These are phyloP conservation scores for Bubo blakistoni DNA, from an alignment of 2,113 vertebrate species.

Conservation along the genomic window DNA sequence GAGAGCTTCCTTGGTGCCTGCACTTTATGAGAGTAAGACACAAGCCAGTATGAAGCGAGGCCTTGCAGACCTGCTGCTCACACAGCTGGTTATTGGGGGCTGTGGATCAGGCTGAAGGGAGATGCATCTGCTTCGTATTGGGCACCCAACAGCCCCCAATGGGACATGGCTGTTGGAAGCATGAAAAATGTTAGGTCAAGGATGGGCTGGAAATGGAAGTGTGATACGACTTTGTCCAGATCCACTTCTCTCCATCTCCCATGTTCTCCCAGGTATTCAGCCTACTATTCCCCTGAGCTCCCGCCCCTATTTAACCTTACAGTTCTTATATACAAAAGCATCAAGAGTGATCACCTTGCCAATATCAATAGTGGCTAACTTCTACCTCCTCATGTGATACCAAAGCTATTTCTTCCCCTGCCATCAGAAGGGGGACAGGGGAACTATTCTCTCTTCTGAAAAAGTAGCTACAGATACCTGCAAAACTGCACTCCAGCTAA, in stretches of 20 bases:
- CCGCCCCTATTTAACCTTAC: not conserved
- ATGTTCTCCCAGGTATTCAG: not conserved
- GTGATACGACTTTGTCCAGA: not conserved
- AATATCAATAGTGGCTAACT: not conserved
- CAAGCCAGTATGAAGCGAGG: accelerated
- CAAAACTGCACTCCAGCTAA: not conserved
- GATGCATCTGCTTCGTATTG: not conserved
- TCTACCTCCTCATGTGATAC: not conserved
- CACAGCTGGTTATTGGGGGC: not conserved
- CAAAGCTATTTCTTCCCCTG: not conserved
- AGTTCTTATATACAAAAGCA: not conserved
- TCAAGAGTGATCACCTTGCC: not conserved
- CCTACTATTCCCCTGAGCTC: not conserved
- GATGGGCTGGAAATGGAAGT: not conserved
- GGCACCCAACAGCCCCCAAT: accelerated
- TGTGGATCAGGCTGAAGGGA: not conserved
- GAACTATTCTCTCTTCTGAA: not conserved
- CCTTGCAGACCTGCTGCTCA: not conserved
- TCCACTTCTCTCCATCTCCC: not conserved
- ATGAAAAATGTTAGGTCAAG: not conserved
- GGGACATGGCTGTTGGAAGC: not conserved
- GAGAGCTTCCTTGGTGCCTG: not conserved
- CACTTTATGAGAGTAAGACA: not conserved
- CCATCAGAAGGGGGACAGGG: not conserved
- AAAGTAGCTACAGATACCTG: not conserved